Evolutionary conservation across 92 coral and sea anemone genomes (phyloP), one percentile per base, ranked within the genome.

Genomic region (Scolanthus callimorphus): DNA sequence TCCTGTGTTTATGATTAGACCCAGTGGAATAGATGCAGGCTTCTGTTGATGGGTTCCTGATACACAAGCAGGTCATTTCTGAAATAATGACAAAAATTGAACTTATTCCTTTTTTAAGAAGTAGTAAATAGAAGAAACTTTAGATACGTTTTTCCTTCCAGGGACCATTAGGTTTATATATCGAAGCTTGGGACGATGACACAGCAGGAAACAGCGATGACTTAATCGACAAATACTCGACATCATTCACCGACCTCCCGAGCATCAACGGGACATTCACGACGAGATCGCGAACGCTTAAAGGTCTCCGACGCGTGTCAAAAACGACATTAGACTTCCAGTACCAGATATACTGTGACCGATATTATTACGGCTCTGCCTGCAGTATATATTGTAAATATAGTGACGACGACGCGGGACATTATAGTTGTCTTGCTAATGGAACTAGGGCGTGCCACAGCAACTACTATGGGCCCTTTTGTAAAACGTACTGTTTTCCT

Each of bases 401-500:
- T 39, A 71, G 59, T 25, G 71, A 87, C 29, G 71, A 75, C 59
- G 46, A 57, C 12, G 39, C 22, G 1, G 89, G 85, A 25, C 80
- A 82, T 52, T 86, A 86, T 53, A 31, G 3, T 0, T 86, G 95
- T 24, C 51, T 53, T 45, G 10, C 56, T 15, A 38, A 71, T 29
- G 74, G 74, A 1, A 39, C 31, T 17, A 77, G 49, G 71, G 56
- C 44, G 25, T 90, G 95, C 59, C 69, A 62, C 25, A 45, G 25
- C 0, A 23, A 83, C 60, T 91, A 89, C 83, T 83, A 83, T 52
- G 88, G 83, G 17, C 56, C 76, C 8, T 52, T 70, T 24, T 91
- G 97, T 64, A 50, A 56, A 0, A 60, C 52, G 47, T 85, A 77
- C 27, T 91, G 97, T 29, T 25, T 57, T 8, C 86, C 96, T 26